phyloP scores from a whole-genome alignment of 2,888 invertebrate species.

The Physocephala rufipes region DNA sequence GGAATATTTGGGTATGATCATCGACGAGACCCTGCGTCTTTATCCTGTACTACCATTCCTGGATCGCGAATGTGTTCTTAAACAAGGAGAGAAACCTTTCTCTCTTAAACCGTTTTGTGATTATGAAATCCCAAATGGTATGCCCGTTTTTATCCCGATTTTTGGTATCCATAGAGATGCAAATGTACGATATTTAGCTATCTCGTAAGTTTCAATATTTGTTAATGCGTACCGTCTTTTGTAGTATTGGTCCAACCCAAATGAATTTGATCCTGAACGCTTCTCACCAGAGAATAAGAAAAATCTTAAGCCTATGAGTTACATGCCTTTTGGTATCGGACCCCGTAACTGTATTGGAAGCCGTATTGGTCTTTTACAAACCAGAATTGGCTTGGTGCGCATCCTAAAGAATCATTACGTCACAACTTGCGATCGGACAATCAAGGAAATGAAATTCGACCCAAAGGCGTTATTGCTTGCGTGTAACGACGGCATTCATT shows the following conservation, averaged over 20 bases:
- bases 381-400: conserved; percentile 59
- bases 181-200: conserved; percentile 50
- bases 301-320: conserved; percentile 52
- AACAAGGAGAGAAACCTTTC: conserved; percentile 44
- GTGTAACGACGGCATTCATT: conserved; percentile 51
- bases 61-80: conserved; percentile 57
- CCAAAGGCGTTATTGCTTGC: conserved; percentile 56
- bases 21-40: conserved; percentile 61
- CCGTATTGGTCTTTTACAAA: conserved; percentile 60
- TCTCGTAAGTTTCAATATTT: background rate
- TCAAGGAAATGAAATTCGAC: conserved; percentile 53
- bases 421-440: conserved; percentile 49
- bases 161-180: conserved; percentile 62
- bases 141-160: conserved; percentile 60
- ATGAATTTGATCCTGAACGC: conserved; percentile 62
- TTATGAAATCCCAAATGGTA: conserved; percentile 54
- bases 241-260: conserved; percentile 60
- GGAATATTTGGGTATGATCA: conserved; percentile 66
- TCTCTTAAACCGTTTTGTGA: conserved; percentile 59
- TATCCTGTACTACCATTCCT: conserved; percentile 64
- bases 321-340: conserved; percentile 61
- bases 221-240: conserved; percentile 49
- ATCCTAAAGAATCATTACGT: conserved; percentile 61
- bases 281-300: conserved; percentile 57
- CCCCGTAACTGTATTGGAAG: conserved; percentile 63